A percentile compares a stretch with the other conserved stretches of the same genome.
These are phyloP conservation scores for Salvator merianae DNA, from an alignment of 2,113 vertebrate species.

Conservation along the genomic window DNA sequence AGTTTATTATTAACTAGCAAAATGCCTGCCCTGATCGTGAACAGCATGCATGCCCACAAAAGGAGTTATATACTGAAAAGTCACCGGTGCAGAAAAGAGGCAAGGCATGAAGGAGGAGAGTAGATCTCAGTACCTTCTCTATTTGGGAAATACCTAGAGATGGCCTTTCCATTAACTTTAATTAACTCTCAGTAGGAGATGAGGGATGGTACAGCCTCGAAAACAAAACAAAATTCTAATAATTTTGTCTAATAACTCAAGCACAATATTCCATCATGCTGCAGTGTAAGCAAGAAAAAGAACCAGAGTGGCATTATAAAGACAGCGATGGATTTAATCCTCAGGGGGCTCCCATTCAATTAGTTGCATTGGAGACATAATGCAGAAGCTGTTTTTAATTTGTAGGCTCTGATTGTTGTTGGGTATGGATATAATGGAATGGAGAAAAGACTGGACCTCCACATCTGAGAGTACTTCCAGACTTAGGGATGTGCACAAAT, in stretches of 20 bases:
- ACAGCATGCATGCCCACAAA: too few species aligned
- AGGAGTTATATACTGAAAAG: background rate
- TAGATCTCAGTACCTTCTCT: background rate
- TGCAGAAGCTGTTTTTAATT: background rate
- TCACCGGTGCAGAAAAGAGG: background rate
- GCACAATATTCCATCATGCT: background rate
- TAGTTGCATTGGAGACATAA: background rate
- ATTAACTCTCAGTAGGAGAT: background rate
- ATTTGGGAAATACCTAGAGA: background rate
- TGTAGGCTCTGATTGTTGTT: background rate
- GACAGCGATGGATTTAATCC: background rate
- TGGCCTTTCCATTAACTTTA: background rate
- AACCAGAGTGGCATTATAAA: background rate
- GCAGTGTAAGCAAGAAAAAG: background rate
- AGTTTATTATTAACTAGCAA: slow-evolving; percentile 23
- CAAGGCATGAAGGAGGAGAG: background rate
- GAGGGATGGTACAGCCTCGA: too few species aligned
- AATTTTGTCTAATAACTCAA: too few species aligned
- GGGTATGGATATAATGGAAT: background rate
- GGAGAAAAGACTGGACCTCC: background rate
- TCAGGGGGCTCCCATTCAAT: background rate
- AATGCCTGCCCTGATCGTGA: background rate
- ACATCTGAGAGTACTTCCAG: too few species aligned
- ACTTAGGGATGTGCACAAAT: too few species aligned
- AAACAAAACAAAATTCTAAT: background rate